Evolutionary conservation across 1,140 invertebrate species (phyloP).

Genomic region (Drosophila kikkawai): DNA sequence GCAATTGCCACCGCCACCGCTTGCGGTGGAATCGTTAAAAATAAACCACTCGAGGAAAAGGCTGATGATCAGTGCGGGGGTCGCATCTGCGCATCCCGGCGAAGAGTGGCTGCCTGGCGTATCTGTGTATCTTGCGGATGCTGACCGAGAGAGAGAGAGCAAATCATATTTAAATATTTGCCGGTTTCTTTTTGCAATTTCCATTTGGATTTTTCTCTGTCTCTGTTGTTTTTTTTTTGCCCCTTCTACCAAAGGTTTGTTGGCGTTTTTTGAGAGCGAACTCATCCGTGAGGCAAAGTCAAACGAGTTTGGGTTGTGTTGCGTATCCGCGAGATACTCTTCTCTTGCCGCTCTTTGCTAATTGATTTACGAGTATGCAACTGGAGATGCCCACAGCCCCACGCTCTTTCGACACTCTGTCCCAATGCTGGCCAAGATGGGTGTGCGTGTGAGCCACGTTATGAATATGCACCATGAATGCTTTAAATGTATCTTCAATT

Average conservation of each 20-base stretch:
- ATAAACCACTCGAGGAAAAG: conserved; percentile 36
- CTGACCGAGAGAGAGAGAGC: conserved; percentile 13
- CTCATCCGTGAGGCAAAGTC: conserved; percentile 4
- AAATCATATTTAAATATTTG: conserved; percentile 70
- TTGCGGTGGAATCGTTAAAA: conserved; percentile 57
- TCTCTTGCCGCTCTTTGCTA: conserved; percentile 41
- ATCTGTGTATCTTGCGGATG: conserved; percentile 11
- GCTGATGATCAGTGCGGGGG: conserved; percentile 31
- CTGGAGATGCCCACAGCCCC: conserved; percentile 16
- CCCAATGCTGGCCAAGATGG: conserved; percentile 1
- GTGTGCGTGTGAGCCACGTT: conserved; percentile 18
- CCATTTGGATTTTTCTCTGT: conserved; percentile 27
- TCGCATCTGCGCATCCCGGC: conserved; percentile 6
- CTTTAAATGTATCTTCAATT: neutral
- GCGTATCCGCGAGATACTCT: conserved; percentile 55
- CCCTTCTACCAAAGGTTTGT: conserved; percentile 14
- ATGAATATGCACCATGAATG: conserved; percentile 6
- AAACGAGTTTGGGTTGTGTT: conserved; percentile 56
- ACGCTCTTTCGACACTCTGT: conserved; percentile 26
- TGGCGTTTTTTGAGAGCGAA: conserved; percentile 43
- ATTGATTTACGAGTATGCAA: conserved; percentile 58
- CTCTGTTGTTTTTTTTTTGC: neutral
- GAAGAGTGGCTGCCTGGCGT: neutral
- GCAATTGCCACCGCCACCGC: conserved; percentile 52
- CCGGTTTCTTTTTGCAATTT: conserved; percentile 34